Evolutionary conservation across 2,888 invertebrate species (phyloP).

Genomic region (Aporophyla nigra): DNA sequence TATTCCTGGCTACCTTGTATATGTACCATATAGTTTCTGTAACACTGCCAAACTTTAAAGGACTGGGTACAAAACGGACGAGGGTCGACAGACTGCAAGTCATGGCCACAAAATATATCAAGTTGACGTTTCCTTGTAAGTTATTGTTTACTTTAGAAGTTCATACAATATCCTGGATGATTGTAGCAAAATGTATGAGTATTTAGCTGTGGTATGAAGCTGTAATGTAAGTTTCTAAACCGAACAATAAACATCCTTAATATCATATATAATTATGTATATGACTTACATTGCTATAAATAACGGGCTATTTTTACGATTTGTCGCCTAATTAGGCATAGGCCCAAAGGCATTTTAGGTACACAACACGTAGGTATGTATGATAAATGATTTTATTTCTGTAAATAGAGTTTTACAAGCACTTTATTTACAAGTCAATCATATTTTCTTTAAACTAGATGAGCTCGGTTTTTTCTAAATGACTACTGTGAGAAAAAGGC

Average conservation of each 20-base stretch:
- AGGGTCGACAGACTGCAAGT: conserved; percentile 35
- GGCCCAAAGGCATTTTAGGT: too few relatives aligned
- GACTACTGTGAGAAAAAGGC: too few relatives aligned
- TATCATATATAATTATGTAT: neutral
- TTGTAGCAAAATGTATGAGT: neutral
- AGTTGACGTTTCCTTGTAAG: conserved; percentile 7
- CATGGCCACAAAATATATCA: conserved; percentile 35
- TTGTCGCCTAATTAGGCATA: neutral
- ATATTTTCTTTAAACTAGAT: too few relatives aligned
- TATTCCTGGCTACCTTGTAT: too few relatives aligned
- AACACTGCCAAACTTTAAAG: neutral
- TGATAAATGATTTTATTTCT: too few relatives aligned
- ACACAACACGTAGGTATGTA: neutral
- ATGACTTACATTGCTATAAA: neutral
- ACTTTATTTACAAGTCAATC: too few relatives aligned
- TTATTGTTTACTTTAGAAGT: conserved; percentile 21
- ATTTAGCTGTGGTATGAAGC: neutral
- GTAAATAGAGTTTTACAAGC: too few relatives aligned
- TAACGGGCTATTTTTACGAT: too few relatives aligned
- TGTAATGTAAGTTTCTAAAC: neutral
- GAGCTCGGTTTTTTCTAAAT: too few relatives aligned
- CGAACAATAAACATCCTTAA: neutral
- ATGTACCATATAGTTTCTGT: neutral
- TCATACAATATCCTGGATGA: neutral
- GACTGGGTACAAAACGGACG: conserved; percentile 1